Base-by-base conservation (phyloP, 2,888 invertebrate species). In the Pachycephus smyrnensis region DNA sequence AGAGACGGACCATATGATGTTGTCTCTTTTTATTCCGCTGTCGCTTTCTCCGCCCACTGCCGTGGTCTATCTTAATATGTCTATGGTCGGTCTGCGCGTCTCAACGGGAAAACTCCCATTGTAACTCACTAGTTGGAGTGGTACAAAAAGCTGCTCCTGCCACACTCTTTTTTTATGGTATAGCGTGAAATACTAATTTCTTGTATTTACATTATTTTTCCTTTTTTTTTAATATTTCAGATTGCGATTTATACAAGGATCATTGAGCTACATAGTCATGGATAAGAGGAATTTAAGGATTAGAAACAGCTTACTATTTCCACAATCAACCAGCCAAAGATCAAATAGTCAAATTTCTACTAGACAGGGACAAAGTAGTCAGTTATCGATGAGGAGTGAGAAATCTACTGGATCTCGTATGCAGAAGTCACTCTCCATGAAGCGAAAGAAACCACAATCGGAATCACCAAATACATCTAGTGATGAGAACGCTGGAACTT, bases 281-380 rank as follows among this genome's bases (percentile, higher is more conserved):
- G 86, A 86, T 73, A 80, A 77, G 75, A 82, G 86, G 78, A 86
- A 77, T 68, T 77, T 86, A 12, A 86, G 81, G 77, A 76, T 76
- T 9, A 77, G 76, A 37, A 69, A 77, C 32, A 75, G 80, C 2
- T 79, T 86, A 40, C 71, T 86, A 71, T 73, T 77, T 73, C n/a
- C 75, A 40, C 36, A 11, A 76, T 23, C 9, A 55, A 2, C 23
- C 2, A 55, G 55, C 55, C 55, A 55, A 55, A 55, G 1, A 55
- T 76, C 32, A 79, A 80, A 36, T 36, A 74, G 30, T 83, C 32
- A 69, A 81, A 71, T 75, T n/a, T 12, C 32, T 75, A 76, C 36
- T 15, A 55, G 55, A 55, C n/a, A 12, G 12, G 68, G 68, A 68
- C n/a, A 23, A 73, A 36, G 71, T 75, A 68, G 11, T 75, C 69